phyloP scores from a whole-genome alignment of 2,797 vertebrate species.

The Amniataba percoides region DNA sequence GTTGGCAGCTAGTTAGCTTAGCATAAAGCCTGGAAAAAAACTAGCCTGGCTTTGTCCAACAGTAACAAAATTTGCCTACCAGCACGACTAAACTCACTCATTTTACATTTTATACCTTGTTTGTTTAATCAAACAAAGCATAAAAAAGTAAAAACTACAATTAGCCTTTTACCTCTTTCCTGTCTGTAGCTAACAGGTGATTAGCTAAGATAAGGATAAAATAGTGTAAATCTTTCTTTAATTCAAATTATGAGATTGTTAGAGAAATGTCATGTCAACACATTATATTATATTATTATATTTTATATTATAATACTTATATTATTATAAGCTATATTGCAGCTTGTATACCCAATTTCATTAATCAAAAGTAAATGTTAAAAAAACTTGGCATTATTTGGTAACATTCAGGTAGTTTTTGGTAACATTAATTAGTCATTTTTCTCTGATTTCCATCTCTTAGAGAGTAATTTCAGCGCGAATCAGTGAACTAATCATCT shows the following conservation, averaged over 20 bases:
- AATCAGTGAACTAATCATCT: constrained; percentile 37
- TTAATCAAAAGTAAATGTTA: neutral
- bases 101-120: neutral
- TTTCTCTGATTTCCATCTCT: neutral
- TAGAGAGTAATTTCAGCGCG: neutral
- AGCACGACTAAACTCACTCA: neutral
- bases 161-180: neutral
- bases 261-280: neutral
- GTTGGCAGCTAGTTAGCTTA: neutral
- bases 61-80: neutral
- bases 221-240: neutral
- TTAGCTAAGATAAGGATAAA: too few species aligned
- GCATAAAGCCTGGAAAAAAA: neutral
- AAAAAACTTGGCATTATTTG: neutral
- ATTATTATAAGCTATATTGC: too few species aligned
- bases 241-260: too few species aligned
- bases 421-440: neutral
- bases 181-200: neutral
- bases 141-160: neutral
- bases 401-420: neutral
- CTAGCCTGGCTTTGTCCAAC: neutral
- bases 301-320: too few species aligned
- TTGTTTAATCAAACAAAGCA: neutral
- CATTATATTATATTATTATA: neutral
- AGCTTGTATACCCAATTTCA: too few species aligned